These are phyloP conservation scores for Drosophila ficusphila DNA, from an alignment of 1,140 invertebrate genomes.

Conservation along the genomic window DNA sequence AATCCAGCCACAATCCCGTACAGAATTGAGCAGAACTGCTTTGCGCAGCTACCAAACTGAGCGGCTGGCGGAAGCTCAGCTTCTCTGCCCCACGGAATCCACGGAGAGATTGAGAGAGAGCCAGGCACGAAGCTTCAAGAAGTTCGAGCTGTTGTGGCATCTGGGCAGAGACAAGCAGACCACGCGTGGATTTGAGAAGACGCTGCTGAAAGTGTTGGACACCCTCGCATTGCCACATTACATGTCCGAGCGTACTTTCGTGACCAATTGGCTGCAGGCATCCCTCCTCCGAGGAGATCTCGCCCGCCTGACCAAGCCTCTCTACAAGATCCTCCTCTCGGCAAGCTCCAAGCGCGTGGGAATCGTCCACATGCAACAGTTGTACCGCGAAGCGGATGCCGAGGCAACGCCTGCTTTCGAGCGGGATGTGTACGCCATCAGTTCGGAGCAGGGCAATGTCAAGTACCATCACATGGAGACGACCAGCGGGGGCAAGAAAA, in stretches of 20 bases:
- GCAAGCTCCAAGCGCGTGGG: constrained; percentile 93
- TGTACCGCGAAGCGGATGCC: constrained; percentile 86
- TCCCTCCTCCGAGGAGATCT: constrained; percentile 91
- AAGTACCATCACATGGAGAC: constrained; percentile 90
- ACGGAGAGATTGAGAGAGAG: constrained; percentile 77
- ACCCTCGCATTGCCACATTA: constrained; percentile 73
- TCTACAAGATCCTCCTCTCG: constrained; percentile 91
- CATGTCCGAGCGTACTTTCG: constrained; percentile 81
- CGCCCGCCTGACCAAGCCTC: constrained; percentile 91
- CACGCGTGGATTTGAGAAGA: constrained; percentile 84
- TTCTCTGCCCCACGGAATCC: constrained; percentile 64
- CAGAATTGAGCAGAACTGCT: constrained; percentile 24
- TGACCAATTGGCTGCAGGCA: constrained; percentile 84
- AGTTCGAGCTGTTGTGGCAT: constrained; percentile 92
- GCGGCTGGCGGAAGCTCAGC: constrained; percentile 66
- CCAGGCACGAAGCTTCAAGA: constrained; percentile 88
- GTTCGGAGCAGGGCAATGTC: constrained; percentile 93
- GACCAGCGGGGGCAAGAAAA: constrained; percentile 65
- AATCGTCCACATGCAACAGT: constrained; percentile 92
- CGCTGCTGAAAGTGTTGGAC: constrained; percentile 77
- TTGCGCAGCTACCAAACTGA: constrained; percentile 62
- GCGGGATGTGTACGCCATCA: constrained; percentile 92
- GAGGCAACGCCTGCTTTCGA: constrained; percentile 83
- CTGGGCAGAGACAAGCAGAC: constrained; percentile 88
- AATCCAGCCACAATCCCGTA: constrained; percentile 14